These are phyloP conservation scores for Chrysodeixis includens DNA, from an alignment of 2,888 invertebrate genomes.

Conservation along the genomic window DNA sequence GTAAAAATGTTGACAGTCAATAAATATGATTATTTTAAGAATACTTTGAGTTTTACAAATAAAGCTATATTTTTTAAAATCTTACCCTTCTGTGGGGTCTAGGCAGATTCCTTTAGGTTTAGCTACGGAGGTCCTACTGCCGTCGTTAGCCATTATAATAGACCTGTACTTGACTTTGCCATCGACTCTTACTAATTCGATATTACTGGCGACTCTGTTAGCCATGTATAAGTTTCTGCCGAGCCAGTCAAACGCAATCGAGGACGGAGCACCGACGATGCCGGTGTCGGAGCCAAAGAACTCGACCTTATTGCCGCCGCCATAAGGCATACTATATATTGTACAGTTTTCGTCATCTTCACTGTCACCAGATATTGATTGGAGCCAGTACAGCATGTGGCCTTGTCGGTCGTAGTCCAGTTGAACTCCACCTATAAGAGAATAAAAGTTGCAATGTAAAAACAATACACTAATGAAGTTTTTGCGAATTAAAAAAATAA, in stretches of 20 bases:
- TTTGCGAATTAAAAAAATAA: too few species aligned
- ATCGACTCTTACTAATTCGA: slow-evolving; percentile 96
- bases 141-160: slow-evolving; percentile 96
- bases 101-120: slow-evolving; percentile 96
- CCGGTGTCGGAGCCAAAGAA: slow-evolving; percentile 95
- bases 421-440: slow-evolving; percentile 92
- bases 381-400: slow-evolving; percentile 96
- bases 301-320: slow-evolving; percentile 93
- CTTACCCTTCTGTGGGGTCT: slow-evolving; percentile 97
- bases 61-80: slow-evolving; percentile 31
- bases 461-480: too few species aligned
- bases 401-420: slow-evolving; percentile 97
- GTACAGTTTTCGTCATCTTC: slow-evolving; percentile 96
- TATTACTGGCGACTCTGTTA: slow-evolving; percentile 96
- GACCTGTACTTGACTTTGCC: slow-evolving; percentile 95
- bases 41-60: neutral
- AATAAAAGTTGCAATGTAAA: too few species aligned
- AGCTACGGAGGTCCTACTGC: slow-evolving; percentile 95
- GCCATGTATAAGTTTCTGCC: slow-evolving; percentile 98
- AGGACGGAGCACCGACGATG: slow-evolving; percentile 96
- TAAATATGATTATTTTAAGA: neutral
- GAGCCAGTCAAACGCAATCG: slow-evolving; percentile 98
- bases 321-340: slow-evolving; percentile 94
- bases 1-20: neutral
- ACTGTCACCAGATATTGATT: slow-evolving; percentile 90